Base-by-base conservation (phyloP, 2,113 vertebrate species). In the Myanophis thanlyinensis region DNA sequence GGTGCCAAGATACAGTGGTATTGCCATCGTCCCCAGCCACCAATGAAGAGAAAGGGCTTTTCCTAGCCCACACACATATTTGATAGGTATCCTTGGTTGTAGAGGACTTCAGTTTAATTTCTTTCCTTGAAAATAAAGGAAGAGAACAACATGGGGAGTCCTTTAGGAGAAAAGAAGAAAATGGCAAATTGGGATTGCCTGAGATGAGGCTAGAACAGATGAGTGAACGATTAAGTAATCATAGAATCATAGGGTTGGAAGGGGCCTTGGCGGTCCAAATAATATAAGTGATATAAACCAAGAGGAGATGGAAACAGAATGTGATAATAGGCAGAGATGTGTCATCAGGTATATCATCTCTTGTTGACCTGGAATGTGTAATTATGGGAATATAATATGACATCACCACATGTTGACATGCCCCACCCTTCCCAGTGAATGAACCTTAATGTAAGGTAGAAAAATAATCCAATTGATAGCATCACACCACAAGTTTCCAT, bases 1-100 rank as follows among this genome's bases (percentile, higher is more conserved):
- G 8, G 30, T 93, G 94, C 96, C 95, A 96, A 95, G 95, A 91
- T 93, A 48, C 40, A 54, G 94, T 0, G 91, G 91, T 80, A n/a
- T 86, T 91, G 90, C 44, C 84, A 86, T 30, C 92, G 48, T 51
- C 93, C 94, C 80, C 46, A 80, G 18, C 18, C 85, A 89, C 89
- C 80, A 0, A 20, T 84, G 91, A 93, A n/a, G 90, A 92, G 93
- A 94, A 93, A 96, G 87, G 89, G 62, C 52, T 8, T 3, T 48
- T 56, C n/a, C 53, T 90, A 73, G 93, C 91, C 91, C 93, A 96
- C 94, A 93, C 27, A 93, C 27, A 0, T 6, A 0, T 40, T 90
- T 93, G 89, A n/a, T 25, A 89, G 18, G 93, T 4, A 56, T 15
- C 52, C 11, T 73, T 9, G 30, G 1, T 48, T 80, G 88, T 91